phyloP scores from a whole-genome alignment of 2,888 invertebrate genomes.

The Ornithoptera priamus region DNA sequence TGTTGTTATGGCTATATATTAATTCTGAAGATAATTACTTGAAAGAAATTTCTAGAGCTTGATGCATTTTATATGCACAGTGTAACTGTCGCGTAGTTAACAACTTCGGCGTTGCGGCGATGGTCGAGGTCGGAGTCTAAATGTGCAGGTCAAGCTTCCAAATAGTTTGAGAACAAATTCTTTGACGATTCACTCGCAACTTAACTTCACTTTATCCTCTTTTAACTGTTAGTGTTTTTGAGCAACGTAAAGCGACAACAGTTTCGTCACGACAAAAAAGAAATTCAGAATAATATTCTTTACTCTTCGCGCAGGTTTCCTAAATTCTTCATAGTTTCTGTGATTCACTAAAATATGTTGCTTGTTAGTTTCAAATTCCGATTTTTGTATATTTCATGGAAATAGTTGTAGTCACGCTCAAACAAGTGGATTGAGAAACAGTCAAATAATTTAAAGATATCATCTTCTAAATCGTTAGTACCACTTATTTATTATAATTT shows the following conservation, averaged over 20 bases:
- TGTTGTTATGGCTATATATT: too few relatives aligned
- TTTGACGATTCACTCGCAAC: neutral
- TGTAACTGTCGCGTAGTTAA: neutral
- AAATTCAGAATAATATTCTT: too few relatives aligned
- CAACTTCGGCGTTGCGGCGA: neutral
- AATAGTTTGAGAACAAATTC: slow-evolving; percentile 1
- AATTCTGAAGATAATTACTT: neutral
- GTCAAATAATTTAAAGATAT: too few relatives aligned
- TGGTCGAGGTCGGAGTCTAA: neutral
- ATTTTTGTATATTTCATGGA: too few relatives aligned
- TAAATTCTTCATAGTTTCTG: too few relatives aligned
- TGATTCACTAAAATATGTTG: too few relatives aligned
- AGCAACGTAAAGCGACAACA: neutral
- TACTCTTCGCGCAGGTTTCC: too few relatives aligned
- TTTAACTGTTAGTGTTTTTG: neutral
- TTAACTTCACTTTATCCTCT: neutral
- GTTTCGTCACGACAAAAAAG: neutral
- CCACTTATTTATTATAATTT: too few relatives aligned
- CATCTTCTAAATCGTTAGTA: too few relatives aligned
- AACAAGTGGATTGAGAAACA: too few relatives aligned
- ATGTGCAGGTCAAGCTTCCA: neutral
- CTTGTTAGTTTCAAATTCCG: too few relatives aligned
- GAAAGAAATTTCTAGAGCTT: neutral
- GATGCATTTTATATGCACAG: neutral
- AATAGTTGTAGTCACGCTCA: too few relatives aligned